Evolutionary conservation across 2,888 invertebrate genomes (phyloP).

Genomic region (Congeria kusceri): DNA sequence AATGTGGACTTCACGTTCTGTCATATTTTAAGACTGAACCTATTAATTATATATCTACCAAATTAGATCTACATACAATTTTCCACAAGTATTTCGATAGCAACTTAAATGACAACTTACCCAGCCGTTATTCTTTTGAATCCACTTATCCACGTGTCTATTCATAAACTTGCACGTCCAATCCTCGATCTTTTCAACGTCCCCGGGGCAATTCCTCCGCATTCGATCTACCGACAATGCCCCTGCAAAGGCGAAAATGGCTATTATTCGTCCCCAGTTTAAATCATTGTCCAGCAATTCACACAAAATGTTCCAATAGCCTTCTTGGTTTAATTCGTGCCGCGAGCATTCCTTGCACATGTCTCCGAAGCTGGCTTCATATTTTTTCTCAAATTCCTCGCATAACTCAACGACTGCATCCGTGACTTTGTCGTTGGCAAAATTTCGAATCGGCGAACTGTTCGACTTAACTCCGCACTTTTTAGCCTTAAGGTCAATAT

Average conservation of each 20-base stretch:
- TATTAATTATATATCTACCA: too few species aligned
- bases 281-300: conserved; percentile 84
- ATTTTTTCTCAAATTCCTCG: conserved; percentile 80
- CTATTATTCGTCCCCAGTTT: conserved; percentile 85
- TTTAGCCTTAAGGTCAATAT: conserved; percentile 70
- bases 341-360: conserved; percentile 61
- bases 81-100: too few species aligned
- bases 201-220: conserved; percentile 75
- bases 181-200: conserved; percentile 82
- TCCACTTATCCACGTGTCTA: conserved; percentile 82
- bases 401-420: conserved; percentile 75
- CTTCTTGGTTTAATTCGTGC: conserved; percentile 72
- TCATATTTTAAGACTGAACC: too few species aligned
- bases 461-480: conserved; percentile 87
- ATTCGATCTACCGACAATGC: conserved; percentile 82
- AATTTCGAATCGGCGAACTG: conserved; percentile 84
- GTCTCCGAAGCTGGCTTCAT: conserved; percentile 77
- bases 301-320: conserved; percentile 82
- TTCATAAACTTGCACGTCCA: conserved; percentile 84
- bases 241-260: conserved; percentile 84
- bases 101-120: conserved; percentile 68
- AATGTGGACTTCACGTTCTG: too few species aligned
- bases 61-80: too few species aligned
- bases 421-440: conserved; percentile 64
- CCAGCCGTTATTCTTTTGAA: conserved; percentile 84